Evolutionary conservation across 2,797 vertebrate species (phyloP).

Genomic region (Eulemur coronatus): DNA sequence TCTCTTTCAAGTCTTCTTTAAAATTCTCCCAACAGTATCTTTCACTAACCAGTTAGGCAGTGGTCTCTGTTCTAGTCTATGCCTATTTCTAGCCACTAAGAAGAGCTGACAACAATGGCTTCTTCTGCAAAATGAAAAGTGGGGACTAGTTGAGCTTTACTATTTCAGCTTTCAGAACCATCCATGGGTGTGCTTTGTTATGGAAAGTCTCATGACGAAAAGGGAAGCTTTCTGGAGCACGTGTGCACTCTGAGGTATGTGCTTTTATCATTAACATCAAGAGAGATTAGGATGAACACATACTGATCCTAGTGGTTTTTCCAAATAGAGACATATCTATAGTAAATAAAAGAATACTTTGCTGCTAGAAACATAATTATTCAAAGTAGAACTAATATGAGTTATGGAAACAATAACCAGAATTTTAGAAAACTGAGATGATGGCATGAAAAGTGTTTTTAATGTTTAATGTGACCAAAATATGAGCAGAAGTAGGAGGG

Average conservation of each 20-base stretch:
- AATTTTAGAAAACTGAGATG: conserved; percentile 26
- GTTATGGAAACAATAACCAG: neutral
- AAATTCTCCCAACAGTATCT: neutral
- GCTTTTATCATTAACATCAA: neutral
- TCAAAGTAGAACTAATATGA: neutral
- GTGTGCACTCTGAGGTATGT: neutral
- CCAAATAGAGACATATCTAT: neutral
- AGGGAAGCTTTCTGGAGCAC: neutral
- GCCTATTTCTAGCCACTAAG: neutral
- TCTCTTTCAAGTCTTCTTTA: neutral
- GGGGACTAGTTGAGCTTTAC: neutral
- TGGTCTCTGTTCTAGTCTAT: neutral
- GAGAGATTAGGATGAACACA: neutral
- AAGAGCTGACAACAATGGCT: neutral
- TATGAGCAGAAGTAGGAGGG: neutral
- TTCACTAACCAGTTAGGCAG: neutral
- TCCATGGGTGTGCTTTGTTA: neutral
- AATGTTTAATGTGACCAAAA: neutral
- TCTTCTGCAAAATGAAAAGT: neutral
- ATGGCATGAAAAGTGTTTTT: neutral
- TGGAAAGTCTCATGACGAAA: neutral
- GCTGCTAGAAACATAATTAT: neutral
- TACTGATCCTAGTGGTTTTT: neutral
- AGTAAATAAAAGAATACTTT: neutral
- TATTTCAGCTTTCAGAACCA: neutral